A percentile compares a stretch with the other conserved stretches of the same genome.
phyloP scores from a whole-genome alignment of 2,797 vertebrate species.

The Bovichtus diacanthus region DNA sequence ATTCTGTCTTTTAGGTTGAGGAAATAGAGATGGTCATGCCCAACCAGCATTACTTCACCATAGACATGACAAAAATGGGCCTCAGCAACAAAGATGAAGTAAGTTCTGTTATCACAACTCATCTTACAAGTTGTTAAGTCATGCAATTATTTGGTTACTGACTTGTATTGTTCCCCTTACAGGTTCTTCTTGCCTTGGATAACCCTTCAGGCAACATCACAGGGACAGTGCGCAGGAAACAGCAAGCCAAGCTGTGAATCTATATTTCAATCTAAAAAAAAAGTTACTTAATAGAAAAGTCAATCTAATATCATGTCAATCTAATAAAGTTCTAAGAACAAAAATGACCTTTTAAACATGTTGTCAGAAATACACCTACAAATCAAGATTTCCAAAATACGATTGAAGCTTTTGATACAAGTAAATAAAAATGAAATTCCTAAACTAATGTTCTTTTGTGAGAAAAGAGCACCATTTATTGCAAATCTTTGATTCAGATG shows the following conservation, averaged over 20 bases:
- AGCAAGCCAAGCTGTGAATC: slow-evolving; percentile 76
- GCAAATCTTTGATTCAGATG: slow-evolving; percentile 77
- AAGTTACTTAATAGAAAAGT: neutral
- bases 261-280: neutral
- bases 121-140: neutral
- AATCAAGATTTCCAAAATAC: slow-evolving; percentile 10
- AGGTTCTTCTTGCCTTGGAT: slow-evolving; percentile 94
- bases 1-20: slow-evolving; percentile 87
- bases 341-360: neutral
- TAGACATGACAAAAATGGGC: slow-evolving; percentile 95
- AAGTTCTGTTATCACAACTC: slow-evolving; percentile 51
- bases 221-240: slow-evolving; percentile 89
- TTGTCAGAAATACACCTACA: neutral
- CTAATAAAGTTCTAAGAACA: neutral
- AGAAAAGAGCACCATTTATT: slow-evolving; percentile 87
- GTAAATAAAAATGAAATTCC: slow-evolving; percentile 8
- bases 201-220: slow-evolving; percentile 93
- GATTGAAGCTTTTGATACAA: neutral
- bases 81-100: slow-evolving; percentile 93
- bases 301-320: neutral
- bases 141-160: neutral
- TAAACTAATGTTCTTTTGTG: slow-evolving; percentile 74
- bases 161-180: slow-evolving; percentile 18
- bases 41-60: slow-evolving; percentile 92
- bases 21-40: slow-evolving; percentile 94